Base-by-base conservation (phyloP, 2,113 vertebrate genomes). In the Papio anubis region DNA sequence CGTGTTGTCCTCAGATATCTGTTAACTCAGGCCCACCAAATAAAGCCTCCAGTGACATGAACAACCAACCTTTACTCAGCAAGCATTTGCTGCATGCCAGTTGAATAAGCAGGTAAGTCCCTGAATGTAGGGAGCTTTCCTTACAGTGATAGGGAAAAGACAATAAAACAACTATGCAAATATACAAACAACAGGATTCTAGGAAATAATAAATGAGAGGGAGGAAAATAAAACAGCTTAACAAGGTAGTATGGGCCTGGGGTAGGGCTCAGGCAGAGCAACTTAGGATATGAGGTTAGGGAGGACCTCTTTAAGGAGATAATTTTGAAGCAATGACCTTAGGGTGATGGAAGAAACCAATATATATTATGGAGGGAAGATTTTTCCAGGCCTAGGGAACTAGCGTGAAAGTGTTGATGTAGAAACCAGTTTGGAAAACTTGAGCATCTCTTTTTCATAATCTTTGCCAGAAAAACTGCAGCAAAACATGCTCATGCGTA, bases 11-110 rank as follows among this genome's bases (percentile, higher is more conserved):
- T 48, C 12, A 52, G 35, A 11, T 25, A 0, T 10, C n/a, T 10
- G 6, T 32, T 30, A 10, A 8, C 64, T 30, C 30, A 59, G 64
- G 32, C 2, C 7, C n/a, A 17, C 5, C 14, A 11, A 3, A 25
- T 30, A 30, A 66, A 30, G 25, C 21, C 23, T 38, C 11, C 3
- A 27, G n/a, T 18, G 20, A 45, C 0, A 0, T 0, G 68, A 40
- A 1, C 4, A 2, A 7, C 80, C 66, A 8, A 18, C 23, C 50
- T 66, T 43, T 13, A 30, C 45, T 9, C 6, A 40, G 52, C 43
- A 10, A 0, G 2, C 5, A 5, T 25, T 32, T 35, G 0, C 4
- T 0, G 38, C 3, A 0, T 4, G 32, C 12, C 64, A 6, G 10
- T 2, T 11, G 32, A 64, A 52, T 48, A 66, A 52, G 12, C 38